Base-by-base conservation (phyloP, 2,797 vertebrate genomes). In the Petrocephalus schoutedeni region DNA sequence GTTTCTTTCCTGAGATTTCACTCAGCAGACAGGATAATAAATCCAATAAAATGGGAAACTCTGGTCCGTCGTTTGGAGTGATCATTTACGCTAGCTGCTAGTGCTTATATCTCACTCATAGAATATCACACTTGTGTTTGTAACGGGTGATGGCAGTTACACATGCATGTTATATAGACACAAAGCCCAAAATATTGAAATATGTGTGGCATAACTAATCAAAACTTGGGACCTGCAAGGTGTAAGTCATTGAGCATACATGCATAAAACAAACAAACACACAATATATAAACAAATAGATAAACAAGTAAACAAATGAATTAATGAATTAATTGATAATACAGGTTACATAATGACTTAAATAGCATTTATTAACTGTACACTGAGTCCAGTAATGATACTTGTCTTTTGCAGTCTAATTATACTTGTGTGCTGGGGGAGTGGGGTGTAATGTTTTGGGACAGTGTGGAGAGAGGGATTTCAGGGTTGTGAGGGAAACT, bases 401-500 rank as follows among this genome's bases (percentile, higher is more conserved):
- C 45, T 71, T 86, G 77, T 77, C 28, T 90, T 16, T 23, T 7
- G 28, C 23, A 45, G 16, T 61, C 85, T 84, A 83, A 64, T 87
- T 83, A 67, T 87, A 56, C 58, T n/a, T 45, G 32, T 2, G 6
- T 4, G 14, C n/a, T 58, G 56, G 74, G 74, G 74, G 36, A 12
- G 53, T 3, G 14, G 28, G 56, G 54, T 59, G 53, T 41, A 41
- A 61, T 53, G 56, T 23, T 45, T 21, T 21, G 58, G 10, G 12
- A 49, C 16, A 58, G 57, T 51, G 87, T 49, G 71, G n/a, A 14
- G 88, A 89, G 88, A 83, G 85, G 89, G 88, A 49, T 32, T 49
- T 32, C 19, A 74, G 32, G 67, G 86, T 87, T 87, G 67, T 82
- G 9, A 80, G 58, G 86, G 89, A 89, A 89, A 91, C 45, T 51